Evolutionary conservation across 2,113 vertebrate genomes (phyloP).

Genomic region (Beaufortia kweichowensis): DNA sequence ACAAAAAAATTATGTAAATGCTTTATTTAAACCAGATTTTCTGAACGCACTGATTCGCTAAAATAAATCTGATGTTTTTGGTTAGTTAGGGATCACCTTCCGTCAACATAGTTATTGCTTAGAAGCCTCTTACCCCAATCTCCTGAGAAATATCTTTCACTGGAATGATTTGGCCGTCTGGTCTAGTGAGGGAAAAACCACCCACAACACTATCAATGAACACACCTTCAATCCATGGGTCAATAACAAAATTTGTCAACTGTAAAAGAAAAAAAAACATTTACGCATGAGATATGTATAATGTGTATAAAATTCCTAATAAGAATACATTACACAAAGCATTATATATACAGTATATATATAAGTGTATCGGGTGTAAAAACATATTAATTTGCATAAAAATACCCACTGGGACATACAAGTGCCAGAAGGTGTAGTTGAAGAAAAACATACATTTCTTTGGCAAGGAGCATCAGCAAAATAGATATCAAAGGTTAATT

Average conservation of each 20-base stretch:
- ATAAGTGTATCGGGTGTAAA: too few species aligned
- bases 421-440: too few species aligned
- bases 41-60: too few species aligned
- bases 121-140: conserved; percentile 77
- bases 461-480: too few species aligned
- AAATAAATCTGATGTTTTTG: too few species aligned
- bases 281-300: neutral
- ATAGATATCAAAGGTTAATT: too few species aligned
- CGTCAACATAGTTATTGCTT: neutral
- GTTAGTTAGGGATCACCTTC: neutral
- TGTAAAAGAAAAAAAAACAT: conserved; percentile 57
- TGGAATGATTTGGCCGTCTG: conserved; percentile 76
- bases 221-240: conserved; percentile 75
- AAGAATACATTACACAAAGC: neutral
- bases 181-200: conserved; percentile 79
- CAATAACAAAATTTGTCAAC: conserved; percentile 89
- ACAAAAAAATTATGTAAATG: too few species aligned
- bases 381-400: too few species aligned
- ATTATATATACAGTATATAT: too few species aligned
- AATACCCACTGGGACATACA: too few species aligned
- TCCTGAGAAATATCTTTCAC: conserved; percentile 80
- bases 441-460: too few species aligned
- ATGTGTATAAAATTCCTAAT: neutral
- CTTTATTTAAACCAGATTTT: too few species aligned
- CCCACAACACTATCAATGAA: conserved; percentile 81